These are phyloP conservation scores for Balaenoptera acutorostrata DNA, from an alignment of 2,113 vertebrate genomes.

Conservation along the genomic window DNA sequence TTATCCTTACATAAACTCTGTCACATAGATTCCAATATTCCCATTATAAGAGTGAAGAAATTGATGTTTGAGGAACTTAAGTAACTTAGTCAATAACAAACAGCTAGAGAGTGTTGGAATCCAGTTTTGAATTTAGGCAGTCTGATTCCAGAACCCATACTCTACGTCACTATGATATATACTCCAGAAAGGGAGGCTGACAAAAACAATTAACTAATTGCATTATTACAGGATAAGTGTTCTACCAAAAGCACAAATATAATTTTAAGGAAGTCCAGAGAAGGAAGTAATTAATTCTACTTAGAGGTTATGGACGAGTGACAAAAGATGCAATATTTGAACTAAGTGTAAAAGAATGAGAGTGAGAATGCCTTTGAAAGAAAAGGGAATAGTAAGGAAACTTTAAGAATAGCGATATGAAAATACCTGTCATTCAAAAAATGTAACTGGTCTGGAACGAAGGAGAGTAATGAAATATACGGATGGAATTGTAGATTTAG, in stretches of 20 bases:
- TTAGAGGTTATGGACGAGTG: not conserved
- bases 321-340: not conserved
- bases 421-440: not conserved
- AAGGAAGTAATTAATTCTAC: not conserved
- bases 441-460: not conserved
- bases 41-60: not conserved
- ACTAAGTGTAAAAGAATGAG: not conserved
- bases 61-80: not conserved
- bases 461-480: not conserved
- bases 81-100: not conserved
- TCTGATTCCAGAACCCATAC: not conserved
- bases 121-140: not conserved
- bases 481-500: not conserved
- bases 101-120: rapidly evolving
- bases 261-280: not conserved
- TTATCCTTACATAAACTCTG: not conserved
- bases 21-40: too few relatives aligned
- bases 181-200: not conserved
- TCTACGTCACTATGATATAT: not conserved
- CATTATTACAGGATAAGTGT: not conserved
- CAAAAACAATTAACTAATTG: not conserved
- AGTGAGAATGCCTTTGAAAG: not conserved
- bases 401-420: not conserved
- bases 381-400: not conserved
- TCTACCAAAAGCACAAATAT: not conserved